Percentiles rank a stretch among this genome's conserved stretches.
Conservation (phyloP, 2,113 vertebrate genomes). For the Calidris pugnax region DNA sequence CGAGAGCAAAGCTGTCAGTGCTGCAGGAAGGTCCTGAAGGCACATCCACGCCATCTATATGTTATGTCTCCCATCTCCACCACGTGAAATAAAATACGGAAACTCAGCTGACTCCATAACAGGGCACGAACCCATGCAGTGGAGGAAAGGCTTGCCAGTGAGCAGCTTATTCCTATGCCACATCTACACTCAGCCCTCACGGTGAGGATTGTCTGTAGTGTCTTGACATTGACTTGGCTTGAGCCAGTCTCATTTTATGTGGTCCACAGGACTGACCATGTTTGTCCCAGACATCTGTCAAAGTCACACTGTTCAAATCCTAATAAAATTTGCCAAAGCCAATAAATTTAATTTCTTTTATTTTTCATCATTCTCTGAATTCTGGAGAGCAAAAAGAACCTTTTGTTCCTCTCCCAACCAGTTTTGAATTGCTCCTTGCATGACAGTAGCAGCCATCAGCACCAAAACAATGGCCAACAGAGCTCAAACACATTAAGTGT, state of each 20-base stretch:
- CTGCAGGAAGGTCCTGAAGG: not conserved
- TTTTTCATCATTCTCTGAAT: not conserved
- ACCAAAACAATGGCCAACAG: not conserved
- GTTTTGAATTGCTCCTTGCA: not conserved
- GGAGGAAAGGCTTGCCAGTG: not conserved
- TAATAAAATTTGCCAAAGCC: not conserved
- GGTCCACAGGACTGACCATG: not conserved
- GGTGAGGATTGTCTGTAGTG: not conserved
- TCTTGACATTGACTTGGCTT: not conserved
- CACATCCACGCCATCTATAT: too few relatives aligned
- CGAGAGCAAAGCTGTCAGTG: not conserved
- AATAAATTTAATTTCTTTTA: not conserved
- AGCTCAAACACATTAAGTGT: not conserved
- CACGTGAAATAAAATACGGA: not conserved
- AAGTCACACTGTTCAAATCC: not conserved
- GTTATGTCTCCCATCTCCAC: not conserved
- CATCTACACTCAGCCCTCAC: not conserved
- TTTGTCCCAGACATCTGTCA: not conserved
- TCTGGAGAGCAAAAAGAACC: not conserved
- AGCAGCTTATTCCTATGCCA: not conserved
- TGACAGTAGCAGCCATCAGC: not conserved
- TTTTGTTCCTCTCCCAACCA: not conserved
- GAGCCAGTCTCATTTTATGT: not conserved
- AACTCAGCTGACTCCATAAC: not conserved
- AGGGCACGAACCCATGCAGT: not conserved